These are phyloP conservation scores for Rotaria magnacalcarata DNA, from an alignment of 2,888 invertebrate genomes.

Conservation along the genomic window DNA sequence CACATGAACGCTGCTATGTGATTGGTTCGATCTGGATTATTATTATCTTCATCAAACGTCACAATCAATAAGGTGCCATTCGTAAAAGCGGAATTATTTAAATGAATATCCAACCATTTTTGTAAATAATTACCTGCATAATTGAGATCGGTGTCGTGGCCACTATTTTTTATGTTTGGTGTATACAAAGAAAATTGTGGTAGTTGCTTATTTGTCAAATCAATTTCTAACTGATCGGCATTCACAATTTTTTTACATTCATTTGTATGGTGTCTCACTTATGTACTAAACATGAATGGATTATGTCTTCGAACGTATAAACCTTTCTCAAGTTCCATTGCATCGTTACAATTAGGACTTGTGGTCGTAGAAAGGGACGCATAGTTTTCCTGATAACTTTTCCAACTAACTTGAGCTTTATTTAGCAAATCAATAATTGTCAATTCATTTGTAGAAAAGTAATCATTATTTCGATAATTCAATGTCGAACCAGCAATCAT, in stretches of 20 bases:
- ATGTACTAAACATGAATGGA: not conserved
- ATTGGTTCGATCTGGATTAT: not conserved
- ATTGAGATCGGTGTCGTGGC: not conserved
- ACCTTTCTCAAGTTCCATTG: not conserved
- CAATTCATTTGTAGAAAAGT: not conserved
- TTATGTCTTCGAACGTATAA: not conserved
- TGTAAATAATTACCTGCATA: not conserved
- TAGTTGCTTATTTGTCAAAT: not conserved
- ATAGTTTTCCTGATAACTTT: slow-evolving; percentile 6
- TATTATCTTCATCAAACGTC: not conserved
- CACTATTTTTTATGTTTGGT: not conserved
- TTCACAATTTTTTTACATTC: not conserved
- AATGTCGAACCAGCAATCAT: not conserved
- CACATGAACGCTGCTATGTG: not conserved
- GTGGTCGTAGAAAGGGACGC: not conserved
- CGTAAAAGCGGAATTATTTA: not conserved
- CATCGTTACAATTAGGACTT: not conserved
- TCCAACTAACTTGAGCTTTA: not conserved
- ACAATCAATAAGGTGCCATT: not conserved
- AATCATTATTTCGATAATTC: not conserved
- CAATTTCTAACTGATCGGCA: not conserved
- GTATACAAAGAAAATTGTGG: not conserved
- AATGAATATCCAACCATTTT: not conserved
- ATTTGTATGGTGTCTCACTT: not conserved
- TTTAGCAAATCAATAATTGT: not conserved